Base-by-base conservation (phyloP, 2,113 vertebrate genomes). In the Leucoraja erinaceus region DNA sequence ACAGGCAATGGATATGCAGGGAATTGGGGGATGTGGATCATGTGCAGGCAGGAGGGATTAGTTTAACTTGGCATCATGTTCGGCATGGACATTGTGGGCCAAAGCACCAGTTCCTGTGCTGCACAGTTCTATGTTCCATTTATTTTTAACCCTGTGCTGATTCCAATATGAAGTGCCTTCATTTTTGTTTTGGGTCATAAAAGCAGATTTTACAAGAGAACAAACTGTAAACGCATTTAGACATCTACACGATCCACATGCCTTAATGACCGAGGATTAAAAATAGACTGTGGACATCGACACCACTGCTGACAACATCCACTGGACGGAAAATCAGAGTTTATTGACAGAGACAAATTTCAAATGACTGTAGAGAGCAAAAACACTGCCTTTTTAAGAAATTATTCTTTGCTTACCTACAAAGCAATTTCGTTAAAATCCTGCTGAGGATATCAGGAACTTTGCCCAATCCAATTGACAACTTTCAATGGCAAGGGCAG, bases 221-320 rank as follows among this genome's bases (percentile, higher is more conserved):
- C 81, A 47, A 6, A 38, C 63, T 70, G 0, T 22, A 90, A 31
- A 22, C 66, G 28, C 18, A 38, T 38, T 54, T 54, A 22, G 66
- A 3, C 5, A 33, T 47, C 12, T 18, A 47, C 33, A 91, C 72
- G 33, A 72, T 18, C 88, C 33, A 91, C 90, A 91, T 91, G 68
- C 90, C 68, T 72, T 2, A 28, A 68, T 91, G 33, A 91, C 88
- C n/a, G 70, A 25, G 33, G 38, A 25, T 91, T 91, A 91, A 91
- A 91, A 91, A 91, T 91, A 91, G 68, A 72, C 9, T 68, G 31
- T 12, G 4, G 38, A 54, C 18, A 54, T 74, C 68, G 25, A 91
- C 68, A 91, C 33, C 68, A 91, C 33, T 63, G 12, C 59, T 88
- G 59, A 28, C n/a, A 74, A 54, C 16, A n/a, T 47, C 0, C 4